Evolutionary conservation across 2,888 invertebrate species (phyloP).

Genomic region (Phalera bucephala): DNA sequence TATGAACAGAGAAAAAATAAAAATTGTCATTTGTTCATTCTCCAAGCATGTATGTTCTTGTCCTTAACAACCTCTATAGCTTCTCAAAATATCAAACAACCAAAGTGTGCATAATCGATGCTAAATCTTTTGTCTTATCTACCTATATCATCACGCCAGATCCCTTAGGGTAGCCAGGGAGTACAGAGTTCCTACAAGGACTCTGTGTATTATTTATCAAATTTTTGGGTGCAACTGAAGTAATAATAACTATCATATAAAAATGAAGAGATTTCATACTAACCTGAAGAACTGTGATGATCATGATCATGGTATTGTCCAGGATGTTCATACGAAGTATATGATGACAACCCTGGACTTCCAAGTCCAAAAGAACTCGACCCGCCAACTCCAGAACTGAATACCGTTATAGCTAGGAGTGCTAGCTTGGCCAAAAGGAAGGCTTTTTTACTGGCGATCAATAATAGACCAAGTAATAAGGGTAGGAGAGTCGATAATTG

Average conservation of each 20-base stretch:
- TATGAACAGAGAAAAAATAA: too few species aligned
- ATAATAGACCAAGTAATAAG: constrained; percentile 86
- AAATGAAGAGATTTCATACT: constrained; percentile 12
- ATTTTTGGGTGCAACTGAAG: constrained; percentile 10
- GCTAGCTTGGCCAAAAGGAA: constrained; percentile 89
- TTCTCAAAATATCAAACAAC: too few species aligned
- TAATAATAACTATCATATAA: too few species aligned
- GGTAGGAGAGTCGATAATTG: constrained; percentile 89
- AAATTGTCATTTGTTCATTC: too few species aligned
- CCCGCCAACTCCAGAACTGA: constrained; percentile 79
- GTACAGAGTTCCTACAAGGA: too few species aligned
- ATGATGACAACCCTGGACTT: constrained; percentile 54
- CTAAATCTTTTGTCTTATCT: too few species aligned
- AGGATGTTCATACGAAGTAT: constrained; percentile 58
- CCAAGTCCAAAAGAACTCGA: constrained; percentile 45
- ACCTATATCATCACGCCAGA: too few species aligned
- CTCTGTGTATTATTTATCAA: constrained; percentile 5
- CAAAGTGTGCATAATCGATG: too few species aligned
- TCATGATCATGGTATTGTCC: constrained; percentile 55
- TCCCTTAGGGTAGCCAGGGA: too few species aligned
- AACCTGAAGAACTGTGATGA: constrained; percentile 60
- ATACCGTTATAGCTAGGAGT: constrained; percentile 86
- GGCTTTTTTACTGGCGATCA: constrained; percentile 90
- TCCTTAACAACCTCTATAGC: too few species aligned
- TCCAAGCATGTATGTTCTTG: too few species aligned